These are phyloP conservation scores for Callaeas wilsoni DNA, from an alignment of 2,113 vertebrate genomes.

Conservation along the genomic window DNA sequence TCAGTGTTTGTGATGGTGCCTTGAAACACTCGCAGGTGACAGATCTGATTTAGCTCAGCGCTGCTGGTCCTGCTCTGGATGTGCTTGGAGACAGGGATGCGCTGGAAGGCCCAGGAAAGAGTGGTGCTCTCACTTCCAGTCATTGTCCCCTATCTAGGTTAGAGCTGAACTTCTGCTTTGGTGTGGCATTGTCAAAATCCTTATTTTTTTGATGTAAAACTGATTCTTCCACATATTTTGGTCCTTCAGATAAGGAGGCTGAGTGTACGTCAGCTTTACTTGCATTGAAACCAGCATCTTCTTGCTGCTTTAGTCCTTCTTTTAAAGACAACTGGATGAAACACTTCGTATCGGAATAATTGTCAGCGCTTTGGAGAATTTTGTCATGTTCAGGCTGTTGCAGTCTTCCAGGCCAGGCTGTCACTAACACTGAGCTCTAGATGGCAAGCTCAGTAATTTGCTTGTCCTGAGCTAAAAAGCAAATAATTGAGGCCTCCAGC, in stretches of 20 bases:
- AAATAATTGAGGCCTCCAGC: background rate
- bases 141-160: background rate
- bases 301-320: background rate
- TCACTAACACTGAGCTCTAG: background rate
- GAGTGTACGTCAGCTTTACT: background rate
- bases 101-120: background rate
- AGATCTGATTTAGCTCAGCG: background rate
- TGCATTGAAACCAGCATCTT: background rate
- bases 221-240: background rate
- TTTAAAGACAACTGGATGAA: background rate
- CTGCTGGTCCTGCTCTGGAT: background rate
- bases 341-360: accelerated
- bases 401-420: background rate
- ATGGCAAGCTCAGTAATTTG: background rate
- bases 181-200: background rate
- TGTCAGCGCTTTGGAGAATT: background rate
- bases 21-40: background rate
- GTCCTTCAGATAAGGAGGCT: background rate
- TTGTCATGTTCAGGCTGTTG: background rate
- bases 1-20: background rate
- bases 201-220: background rate
- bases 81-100: background rate
- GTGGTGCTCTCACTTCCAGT: accelerated
- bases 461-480: background rate
- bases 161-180: background rate